Evolutionary conservation across 2,888 invertebrate genomes (phyloP).

Genomic region (Chaetogeoica ovagalla): DNA sequence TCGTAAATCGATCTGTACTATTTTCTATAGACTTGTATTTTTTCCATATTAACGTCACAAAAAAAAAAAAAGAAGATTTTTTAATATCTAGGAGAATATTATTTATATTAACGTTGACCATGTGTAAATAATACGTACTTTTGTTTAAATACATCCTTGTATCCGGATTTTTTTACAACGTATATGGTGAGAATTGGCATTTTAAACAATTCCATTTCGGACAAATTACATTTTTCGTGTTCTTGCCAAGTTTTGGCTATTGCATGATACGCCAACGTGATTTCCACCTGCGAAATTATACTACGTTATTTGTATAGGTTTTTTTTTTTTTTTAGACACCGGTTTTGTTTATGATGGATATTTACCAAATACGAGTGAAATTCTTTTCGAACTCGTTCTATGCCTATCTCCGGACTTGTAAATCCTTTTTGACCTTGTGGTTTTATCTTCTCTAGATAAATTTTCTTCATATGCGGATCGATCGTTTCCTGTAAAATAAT

Average conservation of each 20-base stretch:
- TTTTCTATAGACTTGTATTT: too few relatives aligned
- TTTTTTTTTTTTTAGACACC: background rate
- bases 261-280: conserved; percentile 14
- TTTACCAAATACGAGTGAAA: conserved; percentile 39
- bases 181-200: conserved; percentile 27
- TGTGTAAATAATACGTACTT: conserved; percentile 15
- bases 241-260: conserved; percentile 71
- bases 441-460: conserved; percentile 21
- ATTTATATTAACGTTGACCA: too few relatives aligned
- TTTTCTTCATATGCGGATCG: conserved; percentile 16
- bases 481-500: conserved; percentile 24
- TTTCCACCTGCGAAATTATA: conserved; percentile 18
- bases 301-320: background rate
- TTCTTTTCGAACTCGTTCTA: conserved; percentile 38
- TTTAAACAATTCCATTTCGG: conserved; percentile 64
- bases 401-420: conserved; percentile 4
- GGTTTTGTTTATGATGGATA: too few relatives aligned
- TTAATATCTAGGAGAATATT: background rate
- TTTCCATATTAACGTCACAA: too few relatives aligned
- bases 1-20: too few relatives aligned
- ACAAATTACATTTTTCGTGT: conserved; percentile 71
- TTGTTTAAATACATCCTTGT: conserved; percentile 33
- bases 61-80: too few relatives aligned
- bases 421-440: background rate
- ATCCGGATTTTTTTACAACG: conserved; percentile 36